Evolutionary conservation across 2,888 invertebrate genomes (phyloP).

Genomic region (Patella pellucida): DNA sequence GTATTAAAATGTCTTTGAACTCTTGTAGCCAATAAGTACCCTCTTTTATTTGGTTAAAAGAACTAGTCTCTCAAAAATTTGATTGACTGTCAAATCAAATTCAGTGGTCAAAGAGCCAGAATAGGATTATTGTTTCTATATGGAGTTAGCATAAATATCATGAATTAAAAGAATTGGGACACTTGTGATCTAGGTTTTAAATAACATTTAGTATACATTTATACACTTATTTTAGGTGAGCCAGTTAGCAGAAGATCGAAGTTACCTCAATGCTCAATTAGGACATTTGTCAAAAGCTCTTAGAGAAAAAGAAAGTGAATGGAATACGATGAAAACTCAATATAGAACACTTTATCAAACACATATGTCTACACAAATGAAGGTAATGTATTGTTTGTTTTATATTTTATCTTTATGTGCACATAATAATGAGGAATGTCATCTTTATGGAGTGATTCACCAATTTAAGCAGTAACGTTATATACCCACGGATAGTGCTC

Average conservation of each 20-base stretch:
- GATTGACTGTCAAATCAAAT: too few relatives aligned
- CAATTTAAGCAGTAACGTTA: not conserved
- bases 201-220: too few relatives aligned
- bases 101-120: too few relatives aligned
- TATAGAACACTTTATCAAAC: slow-evolving; percentile 53
- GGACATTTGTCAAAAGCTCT: slow-evolving; percentile 55
- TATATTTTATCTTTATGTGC: not conserved
- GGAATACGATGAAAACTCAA: slow-evolving; percentile 49
- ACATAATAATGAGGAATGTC: not conserved
- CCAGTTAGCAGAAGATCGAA: slow-evolving; percentile 63
- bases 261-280: slow-evolving; percentile 59
- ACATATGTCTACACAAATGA: slow-evolving; percentile 50
- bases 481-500: too few relatives aligned
- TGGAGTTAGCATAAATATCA: too few relatives aligned
- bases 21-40: too few relatives aligned
- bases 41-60: too few relatives aligned
- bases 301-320: slow-evolving; percentile 59
- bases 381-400: slow-evolving; percentile 39
- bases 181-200: too few relatives aligned
- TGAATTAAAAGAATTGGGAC: too few relatives aligned
- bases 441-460: not conserved
- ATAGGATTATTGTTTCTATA: too few relatives aligned
- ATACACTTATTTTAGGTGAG: slow-evolving; percentile 47
- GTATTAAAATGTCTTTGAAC: too few relatives aligned
- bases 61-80: too few relatives aligned